phyloP scores from a whole-genome alignment of 2,888 invertebrate genomes.

The Apotomis turbidana region DNA sequence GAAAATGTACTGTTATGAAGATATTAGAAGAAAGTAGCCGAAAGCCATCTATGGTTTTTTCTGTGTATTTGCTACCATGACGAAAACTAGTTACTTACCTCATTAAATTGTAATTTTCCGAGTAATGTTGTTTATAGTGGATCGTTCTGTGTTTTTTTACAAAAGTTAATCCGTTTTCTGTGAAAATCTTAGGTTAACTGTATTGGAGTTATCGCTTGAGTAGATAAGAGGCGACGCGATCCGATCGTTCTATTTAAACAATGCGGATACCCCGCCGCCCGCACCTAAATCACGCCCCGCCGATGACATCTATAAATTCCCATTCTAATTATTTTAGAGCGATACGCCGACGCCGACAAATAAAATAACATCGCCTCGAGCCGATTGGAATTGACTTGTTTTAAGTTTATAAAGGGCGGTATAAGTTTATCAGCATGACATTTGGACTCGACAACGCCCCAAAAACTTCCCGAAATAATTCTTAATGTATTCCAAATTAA shows the following conservation, averaged over 20 bases:
- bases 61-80: too few species aligned
- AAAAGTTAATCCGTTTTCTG: constrained; percentile 12
- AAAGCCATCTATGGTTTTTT: too few species aligned
- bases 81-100: too few species aligned
- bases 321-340: constrained; percentile 75
- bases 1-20: too few species aligned
- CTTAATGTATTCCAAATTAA: constrained; percentile 47
- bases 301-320: constrained; percentile 79
- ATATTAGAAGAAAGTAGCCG: too few species aligned
- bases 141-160: too few species aligned
- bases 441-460: constrained; percentile 54
- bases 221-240: constrained; percentile 52
- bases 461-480: constrained; percentile 33
- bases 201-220: constrained; percentile 47
- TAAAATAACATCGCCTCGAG: constrained; percentile 69
- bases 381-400: constrained; percentile 68
- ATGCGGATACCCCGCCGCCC: constrained; percentile 57
- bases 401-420: constrained; percentile 66
- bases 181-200: constrained; percentile 30
- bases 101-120: too few species aligned
- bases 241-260: constrained; percentile 60
- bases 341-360: constrained; percentile 73
- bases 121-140: too few species aligned
- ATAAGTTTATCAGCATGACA: constrained; percentile 63
- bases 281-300: constrained; percentile 65